phyloP scores from a whole-genome alignment of 2,888 invertebrate genomes.

The Zygogramma bicolorata region DNA sequence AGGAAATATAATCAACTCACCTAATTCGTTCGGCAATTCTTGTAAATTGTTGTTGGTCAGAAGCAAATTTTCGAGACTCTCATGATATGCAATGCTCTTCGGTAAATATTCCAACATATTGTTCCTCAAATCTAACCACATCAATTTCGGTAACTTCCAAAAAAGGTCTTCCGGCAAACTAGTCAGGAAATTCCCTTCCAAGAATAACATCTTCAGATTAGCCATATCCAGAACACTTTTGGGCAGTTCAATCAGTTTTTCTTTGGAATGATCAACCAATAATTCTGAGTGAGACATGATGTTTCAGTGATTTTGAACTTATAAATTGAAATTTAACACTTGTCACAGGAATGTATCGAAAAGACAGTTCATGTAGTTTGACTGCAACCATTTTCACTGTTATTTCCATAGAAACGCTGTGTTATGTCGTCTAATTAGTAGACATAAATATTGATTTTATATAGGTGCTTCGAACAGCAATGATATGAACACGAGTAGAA shows the following conservation, averaged over 20 bases:
- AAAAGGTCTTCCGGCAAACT: constrained; percentile 72
- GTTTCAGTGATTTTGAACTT: constrained; percentile 1
- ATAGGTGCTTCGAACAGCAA: no score
- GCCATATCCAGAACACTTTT: constrained; percentile 57
- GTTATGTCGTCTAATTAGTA: background rate
- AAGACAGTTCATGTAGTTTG: background rate
- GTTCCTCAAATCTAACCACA: constrained; percentile 76
- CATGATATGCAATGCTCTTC: constrained; percentile 70
- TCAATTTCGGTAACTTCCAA: constrained; percentile 68
- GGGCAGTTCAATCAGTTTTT: constrained; percentile 59
- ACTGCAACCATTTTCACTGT: background rate
- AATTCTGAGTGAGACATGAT: constrained; percentile 56
- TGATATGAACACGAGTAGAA: no score
- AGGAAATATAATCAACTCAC: no score
- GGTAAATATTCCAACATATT: constrained; percentile 73
- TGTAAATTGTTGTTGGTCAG: constrained; percentile 74
- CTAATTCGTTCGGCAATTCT: constrained; percentile 73
- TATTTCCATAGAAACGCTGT: constrained; percentile 10
- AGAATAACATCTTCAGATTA: constrained; percentile 68
- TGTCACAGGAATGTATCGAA: constrained; percentile 30
- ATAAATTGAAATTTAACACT: constrained; percentile 35
- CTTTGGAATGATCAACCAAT: constrained; percentile 62
- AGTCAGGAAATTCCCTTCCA: constrained; percentile 71
- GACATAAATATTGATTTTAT: background rate
- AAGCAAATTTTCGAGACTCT: constrained; percentile 72